A percentile compares a stretch with the other conserved stretches of the same genome.
phyloP scores from a whole-genome alignment of 2,797 vertebrate species.

The Coccyzus lansbergi region DNA sequence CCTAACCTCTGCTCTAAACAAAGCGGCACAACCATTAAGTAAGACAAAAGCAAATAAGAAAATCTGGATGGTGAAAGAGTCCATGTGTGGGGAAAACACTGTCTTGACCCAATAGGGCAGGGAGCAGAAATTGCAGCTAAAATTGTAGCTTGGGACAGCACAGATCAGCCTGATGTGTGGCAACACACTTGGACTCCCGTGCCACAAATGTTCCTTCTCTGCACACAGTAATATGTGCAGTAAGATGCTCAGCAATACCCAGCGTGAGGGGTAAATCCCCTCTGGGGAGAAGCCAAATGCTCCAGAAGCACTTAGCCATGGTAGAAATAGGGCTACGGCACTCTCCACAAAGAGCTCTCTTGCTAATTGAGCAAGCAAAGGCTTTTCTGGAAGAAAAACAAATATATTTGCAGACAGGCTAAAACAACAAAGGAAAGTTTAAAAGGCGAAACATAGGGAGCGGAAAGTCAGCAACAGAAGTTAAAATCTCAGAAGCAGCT shows the following conservation, averaged over 20 bases:
- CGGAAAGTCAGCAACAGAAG: not conserved
- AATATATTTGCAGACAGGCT: conserved; percentile 21
- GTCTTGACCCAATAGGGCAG: conserved; percentile 41
- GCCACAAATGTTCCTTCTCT: not conserved
- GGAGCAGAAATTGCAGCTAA: conserved; percentile 27
- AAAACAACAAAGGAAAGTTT: conserved; percentile 32
- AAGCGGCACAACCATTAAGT: conserved; percentile 20
- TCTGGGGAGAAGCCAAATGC: not conserved
- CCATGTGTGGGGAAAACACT: not conserved
- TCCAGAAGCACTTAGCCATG: not conserved
- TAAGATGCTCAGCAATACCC: not conserved
- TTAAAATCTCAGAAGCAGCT: not conserved
- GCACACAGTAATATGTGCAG: not conserved
- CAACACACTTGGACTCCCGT: not conserved
- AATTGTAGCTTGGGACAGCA: not conserved
- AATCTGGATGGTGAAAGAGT: conserved; percentile 56
- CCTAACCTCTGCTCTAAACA: conserved; percentile 49
- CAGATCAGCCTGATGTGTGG: not conserved
- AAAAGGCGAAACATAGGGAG: conserved; percentile 18
- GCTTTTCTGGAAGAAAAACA: conserved; percentile 34
- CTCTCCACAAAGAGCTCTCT: not conserved
- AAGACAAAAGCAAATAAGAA: conserved; percentile 46
- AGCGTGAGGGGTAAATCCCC: not conserved
- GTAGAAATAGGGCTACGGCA: not conserved
- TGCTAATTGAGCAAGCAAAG: conserved; percentile 2